Conservation (phyloP, 2,113 vertebrate genomes). For the Tapirus terrestris region DNA sequence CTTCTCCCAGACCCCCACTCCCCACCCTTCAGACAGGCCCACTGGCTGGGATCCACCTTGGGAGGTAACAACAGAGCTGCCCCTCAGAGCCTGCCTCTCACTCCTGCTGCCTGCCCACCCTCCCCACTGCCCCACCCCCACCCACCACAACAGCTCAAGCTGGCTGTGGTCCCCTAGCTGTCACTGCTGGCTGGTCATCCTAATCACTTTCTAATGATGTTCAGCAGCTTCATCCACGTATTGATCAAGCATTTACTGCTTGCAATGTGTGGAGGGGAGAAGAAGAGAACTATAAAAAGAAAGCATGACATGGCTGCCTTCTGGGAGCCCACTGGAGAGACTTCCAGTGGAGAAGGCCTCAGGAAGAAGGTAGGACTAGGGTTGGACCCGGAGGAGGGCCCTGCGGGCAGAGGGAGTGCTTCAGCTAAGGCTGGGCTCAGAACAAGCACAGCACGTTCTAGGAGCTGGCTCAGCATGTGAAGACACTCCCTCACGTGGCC, state of each 20-base stretch:
- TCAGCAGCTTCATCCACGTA: neutral
- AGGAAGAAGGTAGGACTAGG: neutral
- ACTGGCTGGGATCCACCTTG: neutral
- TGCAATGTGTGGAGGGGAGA: neutral
- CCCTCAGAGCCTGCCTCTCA: neutral
- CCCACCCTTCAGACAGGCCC: neutral
- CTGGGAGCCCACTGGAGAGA: too few species aligned
- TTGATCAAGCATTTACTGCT: neutral
- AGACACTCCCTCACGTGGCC: accelerated
- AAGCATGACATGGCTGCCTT: neutral
- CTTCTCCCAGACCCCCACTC: neutral
- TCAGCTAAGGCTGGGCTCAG: neutral
- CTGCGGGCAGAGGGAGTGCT: neutral
- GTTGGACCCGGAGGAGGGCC: neutral
- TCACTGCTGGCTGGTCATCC: neutral
- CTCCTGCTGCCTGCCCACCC: neutral
- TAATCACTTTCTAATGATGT: neutral
- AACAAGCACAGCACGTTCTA: neutral
- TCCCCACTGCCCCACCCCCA: neutral
- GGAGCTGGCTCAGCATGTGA: neutral
- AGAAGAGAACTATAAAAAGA: neutral
- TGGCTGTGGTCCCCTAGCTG: too few species aligned
- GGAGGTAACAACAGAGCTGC: neutral
- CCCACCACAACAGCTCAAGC: neutral
- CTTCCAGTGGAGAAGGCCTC: neutral